Conservation (phyloP, 2,888 invertebrate genomes). For the Ornithoptera alexandrae region DNA sequence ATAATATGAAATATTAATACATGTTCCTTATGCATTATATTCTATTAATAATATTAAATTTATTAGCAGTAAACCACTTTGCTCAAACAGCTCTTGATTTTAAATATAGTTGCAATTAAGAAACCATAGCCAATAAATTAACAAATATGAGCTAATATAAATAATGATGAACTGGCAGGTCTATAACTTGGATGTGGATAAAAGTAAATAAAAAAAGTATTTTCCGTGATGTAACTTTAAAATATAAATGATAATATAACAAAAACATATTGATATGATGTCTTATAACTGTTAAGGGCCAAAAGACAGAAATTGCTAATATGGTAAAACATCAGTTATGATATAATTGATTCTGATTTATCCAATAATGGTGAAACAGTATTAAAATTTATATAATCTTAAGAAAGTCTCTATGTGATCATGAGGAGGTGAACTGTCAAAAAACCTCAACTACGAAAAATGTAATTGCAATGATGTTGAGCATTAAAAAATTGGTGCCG, state of each 20-base stretch:
- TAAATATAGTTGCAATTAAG: neutral
- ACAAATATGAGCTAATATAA: neutral
- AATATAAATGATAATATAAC: no score
- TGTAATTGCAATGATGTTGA: neutral
- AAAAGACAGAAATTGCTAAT: no score
- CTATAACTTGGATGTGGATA: neutral
- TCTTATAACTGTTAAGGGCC: no score
- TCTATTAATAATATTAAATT: no score
- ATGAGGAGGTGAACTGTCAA: neutral
- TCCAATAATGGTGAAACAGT: neutral
- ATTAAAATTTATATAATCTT: neutral
- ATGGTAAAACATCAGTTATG: no score
- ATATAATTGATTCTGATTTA: neutral
- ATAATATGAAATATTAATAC: no score
- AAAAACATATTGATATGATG: no score
- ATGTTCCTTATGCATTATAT: no score
- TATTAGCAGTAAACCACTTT: neutral
- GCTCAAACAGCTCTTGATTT: neutral
- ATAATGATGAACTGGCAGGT: neutral
- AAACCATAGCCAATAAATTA: neutral
- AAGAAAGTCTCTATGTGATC: neutral
- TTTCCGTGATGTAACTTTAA: no score
- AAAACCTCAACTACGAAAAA: neutral
- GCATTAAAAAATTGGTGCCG: neutral
- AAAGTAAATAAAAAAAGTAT: no score